phyloP scores from a whole-genome alignment of 2,113 vertebrate genomes.

The Sylvilagus bachmani region DNA sequence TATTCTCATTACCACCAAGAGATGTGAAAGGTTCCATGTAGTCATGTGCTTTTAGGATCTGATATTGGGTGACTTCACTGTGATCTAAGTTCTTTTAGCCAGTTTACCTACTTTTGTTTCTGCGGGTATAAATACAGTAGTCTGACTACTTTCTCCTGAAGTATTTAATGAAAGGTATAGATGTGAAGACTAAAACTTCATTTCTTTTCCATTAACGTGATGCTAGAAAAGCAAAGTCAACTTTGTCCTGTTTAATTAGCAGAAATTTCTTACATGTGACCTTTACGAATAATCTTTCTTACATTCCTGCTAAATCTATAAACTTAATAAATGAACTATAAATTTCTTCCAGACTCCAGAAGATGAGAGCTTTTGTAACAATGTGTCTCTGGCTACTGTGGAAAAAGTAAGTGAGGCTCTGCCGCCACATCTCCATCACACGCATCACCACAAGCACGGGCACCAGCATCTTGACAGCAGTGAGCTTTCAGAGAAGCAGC shows the following conservation, averaged over 20 bases:
- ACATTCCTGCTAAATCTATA: background rate
- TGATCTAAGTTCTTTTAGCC: constrained; percentile 4
- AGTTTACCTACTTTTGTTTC: constrained; percentile 48
- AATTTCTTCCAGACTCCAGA: constrained; percentile 83
- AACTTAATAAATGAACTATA: constrained; percentile 7
- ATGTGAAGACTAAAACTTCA: background rate
- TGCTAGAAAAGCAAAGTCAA: constrained; percentile 1
- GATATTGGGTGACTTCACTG: background rate
- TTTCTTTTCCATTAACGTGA: background rate
- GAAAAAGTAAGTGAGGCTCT: constrained; percentile 51
- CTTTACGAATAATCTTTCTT: constrained; percentile 19
- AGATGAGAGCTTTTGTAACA: constrained; percentile 84
- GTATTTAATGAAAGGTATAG: background rate
- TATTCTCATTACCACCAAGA: constrained; percentile 1
- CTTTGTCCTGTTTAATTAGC: background rate
- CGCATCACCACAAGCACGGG: background rate
- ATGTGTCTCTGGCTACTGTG: constrained; percentile 65
- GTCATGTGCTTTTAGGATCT: background rate
- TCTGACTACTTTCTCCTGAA: constrained; percentile 38
- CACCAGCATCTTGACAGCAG: background rate
- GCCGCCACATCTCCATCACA: constrained; percentile 1
- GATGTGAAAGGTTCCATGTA: background rate
- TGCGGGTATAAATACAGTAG: background rate
- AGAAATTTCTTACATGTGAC: background rate
- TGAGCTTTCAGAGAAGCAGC: constrained; percentile 36